A percentile compares a stretch with the other conserved stretches of the same genome.
phyloP scores from a whole-genome alignment of 2,113 vertebrate species.

The Microtus richardsoni region DNA sequence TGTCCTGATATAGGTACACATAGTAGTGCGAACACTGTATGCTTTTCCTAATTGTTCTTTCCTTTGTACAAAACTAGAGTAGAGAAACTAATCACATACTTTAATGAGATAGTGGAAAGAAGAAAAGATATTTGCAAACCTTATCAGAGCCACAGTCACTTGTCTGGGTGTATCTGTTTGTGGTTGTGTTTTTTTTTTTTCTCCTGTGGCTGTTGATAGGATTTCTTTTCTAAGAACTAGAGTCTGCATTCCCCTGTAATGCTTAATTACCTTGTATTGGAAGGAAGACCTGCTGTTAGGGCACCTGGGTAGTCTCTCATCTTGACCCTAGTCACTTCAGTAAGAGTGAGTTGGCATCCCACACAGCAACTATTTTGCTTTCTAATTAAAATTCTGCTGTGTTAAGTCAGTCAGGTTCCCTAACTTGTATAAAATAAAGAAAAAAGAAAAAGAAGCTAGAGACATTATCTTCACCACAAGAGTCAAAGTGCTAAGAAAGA shows the following conservation, averaged over 20 bases:
- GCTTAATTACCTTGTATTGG: conserved; percentile 68
- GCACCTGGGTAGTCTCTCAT: conserved; percentile 54
- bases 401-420: conserved; percentile 50
- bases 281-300: conserved; percentile 59
- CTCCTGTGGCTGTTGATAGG: not conserved
- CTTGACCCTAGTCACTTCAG: not conserved
- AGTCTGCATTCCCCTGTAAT: conserved; percentile 20
- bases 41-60: conserved; percentile 12
- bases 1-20: not conserved
- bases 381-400: conserved; percentile 78
- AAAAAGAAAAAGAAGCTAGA: conserved; percentile 1
- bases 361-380: not conserved
- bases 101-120: not conserved
- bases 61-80: not conserved
- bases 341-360: not conserved
- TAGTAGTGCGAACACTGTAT: not conserved
- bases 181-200: fast-evolving
- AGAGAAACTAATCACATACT: not conserved
- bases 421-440: conserved; percentile 58
- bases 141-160: not conserved
- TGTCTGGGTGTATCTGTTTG: not conserved
- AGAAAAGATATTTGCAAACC: conserved; percentile 35
- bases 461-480: conserved; percentile 68
- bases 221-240: conserved; percentile 43
- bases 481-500: conserved; percentile 67